A percentile compares a stretch with the other conserved stretches of the same genome.
phyloP scores from a whole-genome alignment of 1,140 invertebrate genomes.

The Drosophila mauritiana region DNA sequence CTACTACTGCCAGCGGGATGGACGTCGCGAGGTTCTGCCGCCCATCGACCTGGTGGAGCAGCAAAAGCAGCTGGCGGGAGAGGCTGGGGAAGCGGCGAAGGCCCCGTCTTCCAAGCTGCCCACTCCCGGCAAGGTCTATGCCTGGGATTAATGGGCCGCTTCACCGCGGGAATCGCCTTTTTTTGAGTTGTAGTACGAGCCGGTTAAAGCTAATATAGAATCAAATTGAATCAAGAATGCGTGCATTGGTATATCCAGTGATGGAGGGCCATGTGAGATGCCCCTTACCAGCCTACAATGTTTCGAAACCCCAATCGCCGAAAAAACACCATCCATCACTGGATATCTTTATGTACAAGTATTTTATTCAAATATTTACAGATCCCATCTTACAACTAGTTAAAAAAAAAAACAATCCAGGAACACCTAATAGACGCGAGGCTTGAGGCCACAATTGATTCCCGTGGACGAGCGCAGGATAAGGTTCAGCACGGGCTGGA shows the following conservation, averaged over 20 bases:
- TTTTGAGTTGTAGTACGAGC: constrained; percentile 38
- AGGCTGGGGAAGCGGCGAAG: constrained; percentile 39
- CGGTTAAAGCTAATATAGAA: constrained; percentile 55
- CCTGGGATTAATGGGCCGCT: constrained; percentile 85
- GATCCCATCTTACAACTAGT: constrained; percentile 15
- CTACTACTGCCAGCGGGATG: constrained; percentile 92
- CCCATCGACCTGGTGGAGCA: constrained; percentile 87
- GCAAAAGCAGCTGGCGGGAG: constrained; percentile 52
- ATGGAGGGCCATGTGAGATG: background rate
- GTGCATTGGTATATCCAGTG: background rate
- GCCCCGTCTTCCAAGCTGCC: constrained; percentile 63
- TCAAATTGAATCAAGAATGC: constrained; percentile 27
- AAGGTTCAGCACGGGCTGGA: constrained; percentile 59
- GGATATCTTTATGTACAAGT: constrained; percentile 1
- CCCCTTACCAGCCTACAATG: background rate
- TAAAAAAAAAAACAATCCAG: background rate
- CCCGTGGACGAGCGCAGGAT: constrained; percentile 71
- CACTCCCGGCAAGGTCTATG: constrained; percentile 86
- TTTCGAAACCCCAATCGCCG: background rate
- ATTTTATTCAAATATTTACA: constrained; percentile 39
- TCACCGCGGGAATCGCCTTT: background rate
- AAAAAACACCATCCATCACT: background rate
- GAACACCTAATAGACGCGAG: constrained; percentile 49
- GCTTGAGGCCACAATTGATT: constrained; percentile 70
- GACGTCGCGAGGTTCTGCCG: constrained; percentile 89